These are phyloP conservation scores for Bruchidius siliquastri DNA, from an alignment of 2,888 invertebrate genomes.

Conservation along the genomic window DNA sequence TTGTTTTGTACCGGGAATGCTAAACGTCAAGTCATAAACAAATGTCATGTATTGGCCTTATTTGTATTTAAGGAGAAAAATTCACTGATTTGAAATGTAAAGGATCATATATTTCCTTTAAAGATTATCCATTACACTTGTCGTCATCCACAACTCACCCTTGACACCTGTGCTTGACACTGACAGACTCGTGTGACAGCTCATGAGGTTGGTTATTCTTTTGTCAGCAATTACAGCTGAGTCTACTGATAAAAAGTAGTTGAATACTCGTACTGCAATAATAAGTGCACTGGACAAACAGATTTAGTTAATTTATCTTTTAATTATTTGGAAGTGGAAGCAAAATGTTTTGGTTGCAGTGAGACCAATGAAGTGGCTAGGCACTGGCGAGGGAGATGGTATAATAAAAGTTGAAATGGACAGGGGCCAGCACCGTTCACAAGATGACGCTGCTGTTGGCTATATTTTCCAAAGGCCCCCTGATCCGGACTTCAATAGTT, in stretches of 20 bases:
- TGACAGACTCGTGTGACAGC: neutral
- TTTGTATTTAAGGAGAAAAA: neutral
- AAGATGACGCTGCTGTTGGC: constrained; percentile 89
- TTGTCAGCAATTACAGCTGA: neutral
- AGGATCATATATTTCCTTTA: neutral
- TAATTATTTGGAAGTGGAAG: neutral
- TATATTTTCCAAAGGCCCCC: constrained; percentile 85
- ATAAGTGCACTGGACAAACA: neutral
- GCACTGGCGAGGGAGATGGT: constrained; percentile 63
- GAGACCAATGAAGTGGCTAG: constrained; percentile 72
- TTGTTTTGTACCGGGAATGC: constrained; percentile 49
- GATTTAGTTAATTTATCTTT: neutral
- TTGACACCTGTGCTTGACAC: too few species aligned
- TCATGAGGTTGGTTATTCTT: neutral
- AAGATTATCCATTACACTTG: neutral
- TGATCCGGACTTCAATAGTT: constrained; percentile 72
- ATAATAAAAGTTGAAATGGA: constrained; percentile 58
- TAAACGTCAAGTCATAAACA: constrained; percentile 47
- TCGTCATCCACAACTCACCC: neutral
- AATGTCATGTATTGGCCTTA: constrained; percentile 30
- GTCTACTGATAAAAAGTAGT: constrained; percentile 13
- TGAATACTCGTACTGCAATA: constrained; percentile 8
- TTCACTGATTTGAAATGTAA: neutral
- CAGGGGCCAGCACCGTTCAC: constrained; percentile 65
- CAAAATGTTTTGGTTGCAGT: constrained; percentile 16